Conservation (phyloP, 2,888 invertebrate genomes). For the Nemoura dubitans region DNA sequence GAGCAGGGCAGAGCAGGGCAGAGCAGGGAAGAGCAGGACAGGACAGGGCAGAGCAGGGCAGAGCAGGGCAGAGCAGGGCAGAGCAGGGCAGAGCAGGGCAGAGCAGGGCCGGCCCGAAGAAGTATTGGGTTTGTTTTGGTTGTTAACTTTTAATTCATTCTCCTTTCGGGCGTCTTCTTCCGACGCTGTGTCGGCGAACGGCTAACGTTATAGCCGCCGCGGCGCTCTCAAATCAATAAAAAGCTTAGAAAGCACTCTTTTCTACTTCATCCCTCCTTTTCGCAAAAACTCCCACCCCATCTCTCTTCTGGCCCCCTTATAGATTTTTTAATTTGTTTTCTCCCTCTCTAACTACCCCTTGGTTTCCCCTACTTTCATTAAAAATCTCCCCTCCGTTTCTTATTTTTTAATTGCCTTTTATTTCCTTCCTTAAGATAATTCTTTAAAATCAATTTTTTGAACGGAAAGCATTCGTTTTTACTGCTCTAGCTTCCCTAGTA, state of each 20-base stretch:
- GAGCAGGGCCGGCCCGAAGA: neutral
- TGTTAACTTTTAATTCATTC: constrained; percentile 36
- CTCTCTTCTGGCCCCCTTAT: constrained; percentile 37
- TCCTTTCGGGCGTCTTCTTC: constrained; percentile 38
- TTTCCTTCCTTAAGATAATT: constrained; percentile 33
- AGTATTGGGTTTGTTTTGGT: constrained; percentile 14
- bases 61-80: too few species aligned
- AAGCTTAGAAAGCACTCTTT: constrained; percentile 49
- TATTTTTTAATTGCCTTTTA: constrained; percentile 40
- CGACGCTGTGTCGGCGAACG: constrained; percentile 33
- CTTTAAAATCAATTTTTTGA: constrained; percentile 29
- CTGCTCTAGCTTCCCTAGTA: neutral
- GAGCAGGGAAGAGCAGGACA: too few species aligned
- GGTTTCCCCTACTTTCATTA: constrained; percentile 43
- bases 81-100: too few species aligned
- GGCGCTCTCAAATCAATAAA: constrained; percentile 49
- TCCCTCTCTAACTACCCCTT: constrained; percentile 30
- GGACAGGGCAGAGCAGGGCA: too few species aligned
- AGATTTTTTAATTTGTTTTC: constrained; percentile 39
- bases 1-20: too few species aligned
- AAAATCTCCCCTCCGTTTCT: constrained; percentile 39
- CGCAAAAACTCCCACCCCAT: constrained; percentile 42
- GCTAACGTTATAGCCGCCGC: constrained; percentile 43
- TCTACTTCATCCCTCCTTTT: constrained; percentile 39
- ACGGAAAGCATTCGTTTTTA: constrained; percentile 14